Conservation (phyloP, 2,888 invertebrate genomes). For the Notodromas monacha region DNA sequence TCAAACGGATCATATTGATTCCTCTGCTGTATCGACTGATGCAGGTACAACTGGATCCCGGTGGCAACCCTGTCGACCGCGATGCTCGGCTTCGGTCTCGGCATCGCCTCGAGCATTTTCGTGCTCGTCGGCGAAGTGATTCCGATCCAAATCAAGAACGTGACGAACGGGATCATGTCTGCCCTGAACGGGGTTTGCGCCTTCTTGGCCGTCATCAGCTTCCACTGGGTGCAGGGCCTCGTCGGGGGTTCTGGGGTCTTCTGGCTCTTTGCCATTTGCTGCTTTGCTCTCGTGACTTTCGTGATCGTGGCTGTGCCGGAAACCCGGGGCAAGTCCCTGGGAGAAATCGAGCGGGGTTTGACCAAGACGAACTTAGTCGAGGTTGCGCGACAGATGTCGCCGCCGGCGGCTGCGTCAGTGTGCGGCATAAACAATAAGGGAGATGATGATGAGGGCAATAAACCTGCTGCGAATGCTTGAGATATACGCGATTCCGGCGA, state of each 20-base stretch:
- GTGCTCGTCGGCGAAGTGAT: background rate
- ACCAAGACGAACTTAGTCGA: too few species aligned
- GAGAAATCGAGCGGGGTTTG: background rate
- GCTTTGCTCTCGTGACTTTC: background rate
- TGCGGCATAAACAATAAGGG: too few species aligned
- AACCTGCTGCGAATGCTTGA: too few species aligned
- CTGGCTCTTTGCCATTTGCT: background rate
- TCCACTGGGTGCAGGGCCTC: too few species aligned
- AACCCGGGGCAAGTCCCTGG: background rate
- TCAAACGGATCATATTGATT: too few species aligned
- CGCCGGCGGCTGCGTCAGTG: too few species aligned
- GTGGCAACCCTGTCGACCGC: background rate
- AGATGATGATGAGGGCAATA: too few species aligned
- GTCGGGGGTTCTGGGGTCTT: constrained; percentile 1
- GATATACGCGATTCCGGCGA: too few species aligned
- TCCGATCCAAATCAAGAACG: constrained; percentile 4
- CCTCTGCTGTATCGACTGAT: too few species aligned
- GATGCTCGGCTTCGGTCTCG: background rate
- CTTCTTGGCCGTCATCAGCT: background rate
- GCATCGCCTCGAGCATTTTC: background rate
- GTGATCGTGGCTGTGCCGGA: background rate
- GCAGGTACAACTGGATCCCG: too few species aligned
- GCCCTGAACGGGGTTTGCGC: background rate
- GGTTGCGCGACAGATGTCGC: too few species aligned
- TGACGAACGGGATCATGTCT: too few species aligned